Conservation (phyloP, 2,797 vertebrate species). For the Mycteria americana region DNA sequence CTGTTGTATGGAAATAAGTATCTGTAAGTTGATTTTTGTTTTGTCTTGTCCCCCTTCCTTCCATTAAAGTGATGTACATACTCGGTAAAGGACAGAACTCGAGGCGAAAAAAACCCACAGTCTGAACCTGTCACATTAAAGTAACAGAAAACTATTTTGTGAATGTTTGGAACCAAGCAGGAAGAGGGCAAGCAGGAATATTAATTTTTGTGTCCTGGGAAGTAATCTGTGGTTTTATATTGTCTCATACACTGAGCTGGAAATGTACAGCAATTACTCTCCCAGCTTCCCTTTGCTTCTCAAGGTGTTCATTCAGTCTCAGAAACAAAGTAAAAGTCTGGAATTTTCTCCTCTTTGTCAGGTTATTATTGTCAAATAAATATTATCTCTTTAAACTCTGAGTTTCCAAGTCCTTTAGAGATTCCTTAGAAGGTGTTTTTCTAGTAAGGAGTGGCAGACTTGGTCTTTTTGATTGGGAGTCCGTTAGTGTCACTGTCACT, state of each 20-base stretch:
- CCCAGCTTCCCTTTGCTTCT: neutral
- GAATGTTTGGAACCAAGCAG: neutral
- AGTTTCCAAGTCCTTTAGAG: neutral
- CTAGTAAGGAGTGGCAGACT: neutral
- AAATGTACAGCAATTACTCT: neutral
- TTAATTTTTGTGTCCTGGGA: neutral
- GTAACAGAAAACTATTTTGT: neutral
- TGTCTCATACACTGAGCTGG: neutral
- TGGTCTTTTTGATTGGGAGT: too few species aligned
- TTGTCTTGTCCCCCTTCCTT: neutral
- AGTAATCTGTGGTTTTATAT: neutral
- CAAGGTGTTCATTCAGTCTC: neutral
- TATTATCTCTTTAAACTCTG: neutral
- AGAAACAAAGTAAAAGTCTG: neutral
- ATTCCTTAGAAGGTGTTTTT: neutral
- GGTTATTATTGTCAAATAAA: neutral
- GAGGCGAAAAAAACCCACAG: fast-evolving
- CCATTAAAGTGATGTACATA: neutral
- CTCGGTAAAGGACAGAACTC: neutral
- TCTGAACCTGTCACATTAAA: neutral
- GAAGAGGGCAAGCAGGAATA: neutral
- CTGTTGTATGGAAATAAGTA: neutral
- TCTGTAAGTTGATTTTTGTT: neutral
- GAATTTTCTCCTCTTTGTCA: neutral
- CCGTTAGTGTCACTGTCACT: neutral